Conservation (phyloP, 2,888 invertebrate species). For the Hyalella azteca region DNA sequence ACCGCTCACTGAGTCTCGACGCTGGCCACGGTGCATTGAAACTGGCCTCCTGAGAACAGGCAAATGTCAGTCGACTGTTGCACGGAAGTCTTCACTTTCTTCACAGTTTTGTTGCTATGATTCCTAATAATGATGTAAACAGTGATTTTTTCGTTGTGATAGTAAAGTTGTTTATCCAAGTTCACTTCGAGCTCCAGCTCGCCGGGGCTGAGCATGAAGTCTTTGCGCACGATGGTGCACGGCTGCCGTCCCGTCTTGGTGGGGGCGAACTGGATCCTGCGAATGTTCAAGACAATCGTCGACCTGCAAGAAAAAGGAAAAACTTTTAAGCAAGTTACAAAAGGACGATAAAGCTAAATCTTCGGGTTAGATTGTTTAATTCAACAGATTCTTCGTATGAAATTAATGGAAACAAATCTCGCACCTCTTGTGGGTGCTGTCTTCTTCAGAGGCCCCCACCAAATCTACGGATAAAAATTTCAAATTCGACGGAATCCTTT, state of each 20-base stretch:
- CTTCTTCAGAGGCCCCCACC: slow-evolving; percentile 79
- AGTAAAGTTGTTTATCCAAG: slow-evolving; percentile 86
- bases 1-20: slow-evolving; percentile 84
- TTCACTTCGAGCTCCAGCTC: slow-evolving; percentile 92
- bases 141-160: slow-evolving; percentile 89
- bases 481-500: too few species aligned
- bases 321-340: not conserved
- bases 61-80: slow-evolving; percentile 95
- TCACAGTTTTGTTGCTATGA: slow-evolving; percentile 93
- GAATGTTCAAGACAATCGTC: slow-evolving; percentile 84
- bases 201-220: slow-evolving; percentile 92
- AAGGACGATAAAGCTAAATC: not conserved
- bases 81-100: slow-evolving; percentile 91
- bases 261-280: slow-evolving; percentile 92
- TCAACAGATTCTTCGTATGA: too few species aligned
- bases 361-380: not conserved
- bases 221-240: slow-evolving; percentile 91
- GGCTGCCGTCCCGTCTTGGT: slow-evolving; percentile 89
- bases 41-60: slow-evolving; percentile 94
- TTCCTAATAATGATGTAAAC: slow-evolving; percentile 89
- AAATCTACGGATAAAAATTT: slow-evolving; percentile 90
- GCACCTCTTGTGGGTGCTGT: slow-evolving; percentile 79
- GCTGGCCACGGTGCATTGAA: slow-evolving; percentile 85
- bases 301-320: slow-evolving; percentile 70
- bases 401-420: too few species aligned